A percentile compares a stretch with the other conserved stretches of the same genome.
phyloP scores from a whole-genome alignment of 2,797 vertebrate species.

The Poeciliopsis presidionis region DNA sequence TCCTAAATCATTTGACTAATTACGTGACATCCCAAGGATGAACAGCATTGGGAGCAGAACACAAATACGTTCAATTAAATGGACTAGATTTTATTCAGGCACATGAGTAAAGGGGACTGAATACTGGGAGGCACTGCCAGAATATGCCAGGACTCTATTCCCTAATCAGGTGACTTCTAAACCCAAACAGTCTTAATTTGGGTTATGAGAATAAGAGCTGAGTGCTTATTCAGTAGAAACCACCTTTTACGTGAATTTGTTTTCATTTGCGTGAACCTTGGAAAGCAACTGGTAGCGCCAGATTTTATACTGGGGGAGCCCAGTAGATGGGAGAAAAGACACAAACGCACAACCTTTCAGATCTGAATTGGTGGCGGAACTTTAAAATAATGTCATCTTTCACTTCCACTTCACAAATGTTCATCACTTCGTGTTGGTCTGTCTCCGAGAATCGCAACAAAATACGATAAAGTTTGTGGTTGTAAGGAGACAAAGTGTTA shows the following conservation, averaged over 20 bases:
- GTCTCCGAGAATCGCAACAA: neutral
- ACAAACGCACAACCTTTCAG: neutral
- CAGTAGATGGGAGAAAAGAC: neutral
- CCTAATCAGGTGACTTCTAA: neutral
- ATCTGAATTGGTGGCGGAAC: neutral
- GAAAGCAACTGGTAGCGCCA: neutral
- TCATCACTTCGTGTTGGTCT: neutral
- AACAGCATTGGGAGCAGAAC: neutral
- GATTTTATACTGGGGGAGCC: neutral
- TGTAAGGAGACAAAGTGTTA: conserved; percentile 1
- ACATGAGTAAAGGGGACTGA: neutral
- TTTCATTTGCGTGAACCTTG: neutral
- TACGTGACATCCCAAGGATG: neutral
- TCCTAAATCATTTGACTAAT: neutral
- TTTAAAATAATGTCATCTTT: neutral
- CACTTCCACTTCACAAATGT: neutral
- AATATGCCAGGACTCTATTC: neutral
- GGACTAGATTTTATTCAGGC: neutral
- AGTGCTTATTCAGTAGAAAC: neutral
- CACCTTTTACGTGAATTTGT: neutral
- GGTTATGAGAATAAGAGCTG: neutral
- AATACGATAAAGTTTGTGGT: neutral
- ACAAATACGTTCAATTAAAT: neutral
- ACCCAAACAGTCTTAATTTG: neutral
- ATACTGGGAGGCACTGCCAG: neutral